phyloP scores from a whole-genome alignment of 2,888 invertebrate species.

The Raillietiella orientalis region DNA sequence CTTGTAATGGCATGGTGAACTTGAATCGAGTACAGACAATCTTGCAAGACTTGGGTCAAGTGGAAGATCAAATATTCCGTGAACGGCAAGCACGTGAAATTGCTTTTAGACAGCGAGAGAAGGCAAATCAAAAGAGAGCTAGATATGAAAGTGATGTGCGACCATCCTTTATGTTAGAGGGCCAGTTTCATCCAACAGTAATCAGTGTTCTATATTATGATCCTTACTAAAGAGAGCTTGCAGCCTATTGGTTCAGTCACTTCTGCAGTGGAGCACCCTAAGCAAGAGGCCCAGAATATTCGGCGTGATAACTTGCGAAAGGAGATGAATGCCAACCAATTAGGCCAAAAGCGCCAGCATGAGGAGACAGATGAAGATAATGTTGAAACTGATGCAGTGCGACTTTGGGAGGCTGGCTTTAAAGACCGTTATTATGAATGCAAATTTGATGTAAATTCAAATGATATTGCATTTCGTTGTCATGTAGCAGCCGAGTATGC shows the following conservation, averaged over 20 bases:
- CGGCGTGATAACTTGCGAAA: too few relatives aligned
- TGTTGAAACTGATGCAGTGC: conserved; percentile 53
- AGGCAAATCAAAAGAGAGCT: conserved; percentile 8
- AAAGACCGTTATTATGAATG: conserved; percentile 92
- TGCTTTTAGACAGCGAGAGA: conserved; percentile 23
- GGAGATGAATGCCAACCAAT: too few relatives aligned
- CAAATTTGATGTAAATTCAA: conserved; percentile 45
- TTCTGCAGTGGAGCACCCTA: too few relatives aligned
- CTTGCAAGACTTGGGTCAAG: conserved; percentile 64
- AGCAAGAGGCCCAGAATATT: too few relatives aligned
- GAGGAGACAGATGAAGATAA: conserved; percentile 41
- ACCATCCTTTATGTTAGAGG: conserved; percentile 32
- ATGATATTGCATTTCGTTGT: conserved; percentile 52
- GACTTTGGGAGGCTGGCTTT: conserved; percentile 85
- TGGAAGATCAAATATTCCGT: conserved; percentile 91
- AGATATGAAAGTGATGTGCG: conserved; percentile 14
- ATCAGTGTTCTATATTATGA: too few relatives aligned
- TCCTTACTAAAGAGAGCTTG: too few relatives aligned
- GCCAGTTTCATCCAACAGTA: conserved; percentile 46
- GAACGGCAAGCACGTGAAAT: conserved; percentile 56
- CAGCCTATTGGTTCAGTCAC: too few relatives aligned
- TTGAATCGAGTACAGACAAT: conserved; percentile 78
- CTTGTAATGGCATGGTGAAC: conserved; percentile 75
- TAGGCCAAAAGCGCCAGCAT: too few relatives aligned
- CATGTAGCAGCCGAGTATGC: conserved; percentile 81